Base-by-base conservation (phyloP, 2,797 vertebrate genomes). In the Heliangelus exortis region DNA sequence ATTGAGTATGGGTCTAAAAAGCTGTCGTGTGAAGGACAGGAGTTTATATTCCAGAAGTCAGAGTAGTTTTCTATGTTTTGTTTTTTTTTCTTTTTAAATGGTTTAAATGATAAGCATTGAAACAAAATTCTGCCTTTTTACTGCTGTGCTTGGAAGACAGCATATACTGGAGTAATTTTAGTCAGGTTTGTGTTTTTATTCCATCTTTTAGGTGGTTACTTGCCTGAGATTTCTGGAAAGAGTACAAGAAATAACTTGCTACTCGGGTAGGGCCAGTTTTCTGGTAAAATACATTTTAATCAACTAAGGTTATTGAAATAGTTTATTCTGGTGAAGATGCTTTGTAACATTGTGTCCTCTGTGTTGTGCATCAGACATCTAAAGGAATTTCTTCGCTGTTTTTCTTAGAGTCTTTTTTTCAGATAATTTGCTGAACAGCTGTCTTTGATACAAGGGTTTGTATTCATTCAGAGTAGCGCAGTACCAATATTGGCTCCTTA, bases 1-100 rank as follows among this genome's bases (percentile, higher is more conserved):
- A 87, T 89, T 55, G 57, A 90, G 25, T 36, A 19, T 58, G 13
- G 84, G 50, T 87, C 39, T 58, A 48, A 81, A 87, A 81, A 89
- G 17, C 14, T 84, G 51, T 28, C 34, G 11, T 63, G 57, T 83
- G 74, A 74, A 50, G 55, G 34, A 53, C 22, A 36, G 26, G 25
- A 53, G 11, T 9, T 71, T n/a, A 15, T 54, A 69, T 50, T 91
- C 31, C 23, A 83, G 31, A 87, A 59, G 63, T 36, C 51, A 68
- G 19, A 39, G 17, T 71, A 57, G n/a, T 69, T 77, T 82, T 82
- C 50, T 73, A 10, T 77, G 19, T 79, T n/a, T 87, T 73, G 6
- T 25, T 23, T 50, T 50, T 22, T 9, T 47, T 47, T 92, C 85
- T 45, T 76, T 10, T 41, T 14, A 41, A 43, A 12, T 68, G 0